Base-by-base conservation (phyloP, 2,888 invertebrate species). In the Amblyjoppa proteus region DNA sequence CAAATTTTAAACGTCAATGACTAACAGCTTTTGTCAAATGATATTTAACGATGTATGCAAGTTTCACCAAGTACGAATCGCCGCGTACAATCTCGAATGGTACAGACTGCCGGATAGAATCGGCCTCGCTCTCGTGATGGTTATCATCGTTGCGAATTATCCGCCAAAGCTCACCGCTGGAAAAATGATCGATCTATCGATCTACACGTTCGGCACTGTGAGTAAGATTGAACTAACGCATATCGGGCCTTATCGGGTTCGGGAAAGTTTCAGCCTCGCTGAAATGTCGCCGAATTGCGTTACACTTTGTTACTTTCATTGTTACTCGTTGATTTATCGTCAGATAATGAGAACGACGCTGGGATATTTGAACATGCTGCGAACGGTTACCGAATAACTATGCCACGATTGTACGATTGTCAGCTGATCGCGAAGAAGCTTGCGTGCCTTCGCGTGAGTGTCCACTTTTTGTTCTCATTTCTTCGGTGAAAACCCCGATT, bases 151-250 rank as follows among this genome's bases (percentile, higher is more conserved):
- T 20, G 58, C 73, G 1, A 51, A 75, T 49, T 41, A 51, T 20
- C 79, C 79, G 11, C 49, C 69, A 13, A 31, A 70, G 13, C 41
- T 85, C 20, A 83, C 85, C 1, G 85, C 83, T 28, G 82, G 85
- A 4, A 76, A 77, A 34, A 74, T 90, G 34, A 45, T 90, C 5
- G 64, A 88, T 6, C 49, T 89, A 1, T 88, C 89, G 0, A 58
- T 90, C 0, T 34, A 78, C 25, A 89, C 87, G 9, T 90, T 90
- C 20, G 87, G 86, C 6, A 76, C 74, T 11, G 89, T 90, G 28
- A 88, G 90, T 88, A 80, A 31, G 13, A 4, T 16, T 3, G 16
- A 4, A 3, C 13, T 4, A 16, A 49, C 13, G 3, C 3, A 49
- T 49, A 16, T 49, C 13, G 45, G 16, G 0, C 13, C 4, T 49